Percentiles rank a stretch among this genome's conserved stretches.
These are phyloP conservation scores for Sus cebifrons DNA, from an alignment of 2,797 vertebrate species.

Conservation along the genomic window DNA sequence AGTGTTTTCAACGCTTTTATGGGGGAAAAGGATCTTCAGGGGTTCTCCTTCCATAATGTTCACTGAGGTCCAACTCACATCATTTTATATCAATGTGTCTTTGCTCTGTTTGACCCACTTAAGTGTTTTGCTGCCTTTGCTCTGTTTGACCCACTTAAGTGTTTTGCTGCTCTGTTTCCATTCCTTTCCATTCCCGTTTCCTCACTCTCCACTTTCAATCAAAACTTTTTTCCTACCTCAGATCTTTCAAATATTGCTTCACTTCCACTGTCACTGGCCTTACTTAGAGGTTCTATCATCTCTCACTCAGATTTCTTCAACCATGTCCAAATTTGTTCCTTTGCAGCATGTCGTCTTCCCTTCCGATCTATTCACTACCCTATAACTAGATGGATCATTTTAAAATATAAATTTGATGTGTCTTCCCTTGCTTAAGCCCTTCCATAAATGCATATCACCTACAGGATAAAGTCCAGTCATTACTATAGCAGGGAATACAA, in stretches of 20 bases:
- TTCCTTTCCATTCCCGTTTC: not conserved
- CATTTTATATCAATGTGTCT: slow-evolving; percentile 6
- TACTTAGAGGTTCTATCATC: not conserved
- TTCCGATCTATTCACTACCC: not conserved
- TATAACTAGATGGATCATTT: not conserved
- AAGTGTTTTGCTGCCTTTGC: not conserved
- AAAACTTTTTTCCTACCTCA: not conserved
- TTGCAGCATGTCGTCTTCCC: not conserved
- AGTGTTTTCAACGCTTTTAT: not conserved
- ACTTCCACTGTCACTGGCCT: not conserved
- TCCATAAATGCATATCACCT: not conserved
- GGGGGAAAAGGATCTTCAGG: not conserved
- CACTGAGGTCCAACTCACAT: not conserved
- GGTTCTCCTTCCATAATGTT: not conserved
- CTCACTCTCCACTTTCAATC: not conserved
- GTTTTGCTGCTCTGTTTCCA: not conserved
- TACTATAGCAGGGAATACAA: not conserved
- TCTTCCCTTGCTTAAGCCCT: not conserved
- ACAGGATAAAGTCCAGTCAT: not conserved
- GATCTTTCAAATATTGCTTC: not conserved
- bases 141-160: not conserved
- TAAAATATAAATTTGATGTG: not conserved
- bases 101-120: not conserved
- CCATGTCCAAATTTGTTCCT: not conserved
- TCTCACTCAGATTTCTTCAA: not conserved